Evolutionary conservation across 2,797 vertebrate genomes (phyloP), one percentile per base, ranked within the genome.

Genomic region (Acrocephalus scirpaceus): DNA sequence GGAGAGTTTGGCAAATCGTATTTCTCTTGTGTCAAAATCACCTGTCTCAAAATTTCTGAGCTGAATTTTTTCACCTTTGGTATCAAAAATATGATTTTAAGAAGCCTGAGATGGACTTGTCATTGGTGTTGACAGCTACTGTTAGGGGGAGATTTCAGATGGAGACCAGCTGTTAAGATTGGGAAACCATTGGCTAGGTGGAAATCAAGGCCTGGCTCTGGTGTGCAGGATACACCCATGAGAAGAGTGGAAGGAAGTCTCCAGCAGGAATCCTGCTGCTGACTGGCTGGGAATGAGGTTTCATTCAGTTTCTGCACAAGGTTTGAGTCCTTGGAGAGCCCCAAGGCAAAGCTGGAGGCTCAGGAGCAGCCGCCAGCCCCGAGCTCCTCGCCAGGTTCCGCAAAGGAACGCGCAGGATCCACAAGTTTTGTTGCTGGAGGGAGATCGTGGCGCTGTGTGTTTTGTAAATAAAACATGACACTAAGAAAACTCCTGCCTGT

Each of bases 381-480:
- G 2, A 83, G 57, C n/a, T 76, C 50, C 57, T 64, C 17, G 1
- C 38, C 18, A 6, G 38, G n/a, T 2, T 82, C 72, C 3, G 1
- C 53, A 29, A 51, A 20, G 65, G 48, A 86, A 77, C 8, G 30
- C 5, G 5, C 74, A 56, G 65, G 50, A 70, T 32, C 32, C 48
- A 25, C 47, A 7, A n/a, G 70, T 58, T 79, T 73, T 77, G 42
- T 16, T 77, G 66, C 90, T 69, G 79, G 45, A 93, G 51, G 76
- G 79, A 93, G 74, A 92, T 60, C 40, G 4, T 4, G 7, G 47
- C 64, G 2, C 36, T 13, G 71, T 9, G 21, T 79, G 69, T 95
- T 96, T 94, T 61, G 77, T 94, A 94, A 97, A 97, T 94, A 94
- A 93, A 97, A 96, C 44, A 87, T 30, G 89, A 96, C 61, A 91